Evolutionary conservation across 2,888 invertebrate species (phyloP), one percentile per base, ranked within the genome.

Genomic region (Drosophila eohydei): DNA sequence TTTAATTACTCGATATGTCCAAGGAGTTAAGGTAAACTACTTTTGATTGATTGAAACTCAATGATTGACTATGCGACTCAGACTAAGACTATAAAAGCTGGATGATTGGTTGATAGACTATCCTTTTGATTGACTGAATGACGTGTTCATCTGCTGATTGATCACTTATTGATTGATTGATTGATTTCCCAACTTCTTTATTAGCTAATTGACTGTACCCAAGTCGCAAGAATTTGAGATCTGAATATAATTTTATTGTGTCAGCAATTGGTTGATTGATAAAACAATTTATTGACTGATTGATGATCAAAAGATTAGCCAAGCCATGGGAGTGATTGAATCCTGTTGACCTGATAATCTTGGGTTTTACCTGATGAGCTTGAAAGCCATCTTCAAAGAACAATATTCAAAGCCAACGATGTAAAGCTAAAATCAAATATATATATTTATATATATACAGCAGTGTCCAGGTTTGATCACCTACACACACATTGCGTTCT

Each of bases 351-450:
- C 3, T 14, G 44, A 21, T 3, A 44, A 44, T 7, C 3, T 30
- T 30, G 48, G 8, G 3, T 16, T 30, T 48, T 0, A 16, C 5
- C 11, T 16, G 26, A 26, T 12, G 2, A 44, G 26, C 44, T 50
- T 50, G n/a, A 36, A 36, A 52, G 36, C 21, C 26, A 26, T 9
- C 8, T 36, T 36, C 51, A 52, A 36, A 52, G 52, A 52, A 26
- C 36, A n/a, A 3, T 52, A 14, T 26, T n/a, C 14, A 52, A 36
- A 21, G 36, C 9, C 26, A 28, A 14, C 14, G 3, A n/a, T 28
- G 38, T 34, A 12, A 21, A n/a, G 32, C 4, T 7, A 12, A 32
- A 21, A 7, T 34, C 12, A 16, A 16, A 50, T 50, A 2, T 34
- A 12, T 50, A 0, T 21, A 21, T 21, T 21, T 30, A 30, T 30